Conservation (phyloP, 1,140 invertebrate genomes). For the Drosophila punjabiensis region DNA sequence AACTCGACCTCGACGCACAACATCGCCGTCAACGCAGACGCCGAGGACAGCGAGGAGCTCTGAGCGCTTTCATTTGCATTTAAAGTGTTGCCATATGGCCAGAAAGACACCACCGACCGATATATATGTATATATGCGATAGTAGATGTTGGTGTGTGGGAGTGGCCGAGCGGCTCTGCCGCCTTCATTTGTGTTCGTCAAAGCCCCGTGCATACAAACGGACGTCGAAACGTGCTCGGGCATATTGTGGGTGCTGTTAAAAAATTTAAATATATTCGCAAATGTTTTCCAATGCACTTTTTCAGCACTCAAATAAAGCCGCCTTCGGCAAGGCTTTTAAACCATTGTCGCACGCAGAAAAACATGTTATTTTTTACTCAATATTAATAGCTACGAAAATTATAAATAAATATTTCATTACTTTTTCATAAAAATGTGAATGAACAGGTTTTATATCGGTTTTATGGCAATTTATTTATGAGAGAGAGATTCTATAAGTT, state of each 20-base stretch:
- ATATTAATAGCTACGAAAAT: not conserved
- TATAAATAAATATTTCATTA: not conserved
- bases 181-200: slow-evolving; percentile 12
- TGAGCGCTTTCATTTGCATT: slow-evolving; percentile 78
- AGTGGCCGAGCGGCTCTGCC: slow-evolving; percentile 5
- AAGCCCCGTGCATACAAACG: slow-evolving; percentile 24
- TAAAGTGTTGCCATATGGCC: slow-evolving; percentile 82
- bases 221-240: slow-evolving; percentile 30
- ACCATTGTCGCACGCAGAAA: slow-evolving; percentile 2
- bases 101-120: slow-evolving; percentile 41
- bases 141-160: slow-evolving; percentile 8
- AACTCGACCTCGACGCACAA: slow-evolving; percentile 73
- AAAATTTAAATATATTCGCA: slow-evolving; percentile 39
- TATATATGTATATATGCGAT: too few species aligned
- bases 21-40: slow-evolving; percentile 56
- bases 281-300: slow-evolving; percentile 44
- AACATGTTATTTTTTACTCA: not conserved
- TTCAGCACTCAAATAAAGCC: not conserved
- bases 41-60: slow-evolving; percentile 48
- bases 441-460: too few species aligned
- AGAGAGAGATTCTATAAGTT: not conserved
- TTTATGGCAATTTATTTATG: not conserved
- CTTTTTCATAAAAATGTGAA: too few species aligned
- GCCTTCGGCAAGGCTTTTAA: not conserved
- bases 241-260: slow-evolving; percentile 23